Conservation (phyloP, 2,113 vertebrate genomes). For the Myotis yumanensis region DNA sequence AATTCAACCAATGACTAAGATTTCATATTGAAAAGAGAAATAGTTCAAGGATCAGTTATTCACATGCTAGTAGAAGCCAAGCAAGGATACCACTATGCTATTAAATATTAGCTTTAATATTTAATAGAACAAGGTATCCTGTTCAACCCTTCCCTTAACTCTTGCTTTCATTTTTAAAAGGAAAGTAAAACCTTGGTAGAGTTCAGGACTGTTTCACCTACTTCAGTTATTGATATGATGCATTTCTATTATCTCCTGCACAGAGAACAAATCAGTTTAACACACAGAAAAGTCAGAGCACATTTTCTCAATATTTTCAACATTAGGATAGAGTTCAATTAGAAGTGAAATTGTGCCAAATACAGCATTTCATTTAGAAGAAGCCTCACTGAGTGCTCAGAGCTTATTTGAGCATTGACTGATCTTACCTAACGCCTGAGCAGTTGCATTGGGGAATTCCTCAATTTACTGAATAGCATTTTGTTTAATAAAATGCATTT, state of each 20-base stretch:
- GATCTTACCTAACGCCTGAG: background rate
- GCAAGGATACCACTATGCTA: too few species aligned
- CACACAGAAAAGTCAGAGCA: background rate
- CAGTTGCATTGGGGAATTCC: background rate
- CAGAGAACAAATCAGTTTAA: background rate
- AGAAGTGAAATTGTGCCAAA: background rate
- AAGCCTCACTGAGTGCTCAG: background rate
- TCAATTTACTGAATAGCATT: background rate
- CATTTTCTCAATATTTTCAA: background rate
- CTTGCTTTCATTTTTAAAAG: background rate
- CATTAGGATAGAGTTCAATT: background rate
- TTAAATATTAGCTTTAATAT: too few species aligned
- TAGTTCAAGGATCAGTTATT: background rate
- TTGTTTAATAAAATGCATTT: background rate
- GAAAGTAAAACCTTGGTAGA: background rate
- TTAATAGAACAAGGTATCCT: background rate
- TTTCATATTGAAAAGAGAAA: conserved; percentile 24
- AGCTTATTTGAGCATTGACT: background rate
- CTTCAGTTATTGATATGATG: background rate
- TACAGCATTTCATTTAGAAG: background rate
- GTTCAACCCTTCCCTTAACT: background rate
- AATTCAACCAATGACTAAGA: background rate
- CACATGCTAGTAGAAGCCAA: too few species aligned
- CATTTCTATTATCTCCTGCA: background rate
- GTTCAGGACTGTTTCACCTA: background rate